These are phyloP conservation scores for Antedon mediterranea DNA, from an alignment of 53 echinoderm and acorn worm species.

Conservation along the genomic window DNA sequence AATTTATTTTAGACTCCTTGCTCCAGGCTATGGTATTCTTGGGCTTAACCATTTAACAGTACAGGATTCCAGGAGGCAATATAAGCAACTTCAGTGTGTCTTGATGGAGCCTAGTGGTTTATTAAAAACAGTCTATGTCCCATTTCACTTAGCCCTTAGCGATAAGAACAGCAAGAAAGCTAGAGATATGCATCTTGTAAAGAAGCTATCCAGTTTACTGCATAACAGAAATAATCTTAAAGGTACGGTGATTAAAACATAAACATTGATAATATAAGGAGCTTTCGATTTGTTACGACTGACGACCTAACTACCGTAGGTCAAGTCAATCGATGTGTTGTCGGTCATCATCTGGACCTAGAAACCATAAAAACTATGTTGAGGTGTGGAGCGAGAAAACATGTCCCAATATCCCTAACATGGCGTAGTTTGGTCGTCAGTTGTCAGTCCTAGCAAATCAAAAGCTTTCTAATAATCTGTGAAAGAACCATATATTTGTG, in stretches of 20 bases:
- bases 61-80: conserved; percentile 54
- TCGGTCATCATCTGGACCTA: too few species aligned
- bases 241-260: conserved; percentile 22
- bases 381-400: too few species aligned
- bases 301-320: too few species aligned
- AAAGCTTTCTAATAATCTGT: too few species aligned
- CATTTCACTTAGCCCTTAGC: conserved; percentile 96
- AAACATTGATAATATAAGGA: too few species aligned
- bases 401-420: too few species aligned
- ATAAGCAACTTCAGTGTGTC: conserved; percentile 60
- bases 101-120: conserved; percentile 65
- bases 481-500: too few species aligned
- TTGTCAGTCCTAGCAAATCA: too few species aligned
- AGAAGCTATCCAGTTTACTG: conserved; percentile 82
- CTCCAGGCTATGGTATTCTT: conserved; percentile 78
- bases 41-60: conserved; percentile 63
- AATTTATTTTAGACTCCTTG: conserved; percentile 47
- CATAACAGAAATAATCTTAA: conserved; percentile 73
- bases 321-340: too few species aligned
- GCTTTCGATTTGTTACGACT: too few species aligned
- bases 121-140: conserved; percentile 64
- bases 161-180: conserved; percentile 98
- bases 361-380: too few species aligned
- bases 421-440: too few species aligned
- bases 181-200: conserved; percentile 85